phyloP scores from a whole-genome alignment of 1,140 invertebrate species.

The Sitobion miscanthi region DNA sequence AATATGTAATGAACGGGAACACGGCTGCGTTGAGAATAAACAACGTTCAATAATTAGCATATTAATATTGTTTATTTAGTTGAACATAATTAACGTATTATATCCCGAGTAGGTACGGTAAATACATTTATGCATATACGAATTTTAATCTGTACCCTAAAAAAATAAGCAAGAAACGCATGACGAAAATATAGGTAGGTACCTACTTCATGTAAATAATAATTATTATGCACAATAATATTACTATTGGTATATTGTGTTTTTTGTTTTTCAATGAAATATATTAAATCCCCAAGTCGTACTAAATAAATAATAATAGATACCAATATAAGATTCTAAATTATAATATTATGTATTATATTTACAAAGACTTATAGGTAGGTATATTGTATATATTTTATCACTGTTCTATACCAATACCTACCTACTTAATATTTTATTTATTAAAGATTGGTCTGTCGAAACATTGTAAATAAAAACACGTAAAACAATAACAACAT shows the following conservation, averaged over 20 bases:
- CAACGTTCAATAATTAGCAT: background rate
- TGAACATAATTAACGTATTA: too few species aligned
- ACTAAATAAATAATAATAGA: background rate
- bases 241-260: background rate
- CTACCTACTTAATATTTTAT: too few species aligned
- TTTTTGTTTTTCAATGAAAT: background rate
- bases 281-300: background rate
- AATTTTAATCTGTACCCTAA: background rate
- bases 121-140: background rate
- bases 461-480: too few species aligned
- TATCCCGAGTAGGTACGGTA: background rate
- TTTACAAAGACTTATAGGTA: too few species aligned
- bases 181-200: background rate
- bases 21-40: slow-evolving; percentile 70
- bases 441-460: too few species aligned
- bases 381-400: too few species aligned
- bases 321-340: background rate
- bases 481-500: background rate
- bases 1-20: slow-evolving; percentile 89
- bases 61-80: too few species aligned
- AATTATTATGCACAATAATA: background rate
- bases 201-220: background rate
- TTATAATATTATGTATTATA: too few species aligned
- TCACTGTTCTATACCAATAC: too few species aligned
- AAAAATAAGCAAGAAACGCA: background rate